Conservation (phyloP, 2,113 vertebrate genomes). For the Maccullochella peelii region DNA sequence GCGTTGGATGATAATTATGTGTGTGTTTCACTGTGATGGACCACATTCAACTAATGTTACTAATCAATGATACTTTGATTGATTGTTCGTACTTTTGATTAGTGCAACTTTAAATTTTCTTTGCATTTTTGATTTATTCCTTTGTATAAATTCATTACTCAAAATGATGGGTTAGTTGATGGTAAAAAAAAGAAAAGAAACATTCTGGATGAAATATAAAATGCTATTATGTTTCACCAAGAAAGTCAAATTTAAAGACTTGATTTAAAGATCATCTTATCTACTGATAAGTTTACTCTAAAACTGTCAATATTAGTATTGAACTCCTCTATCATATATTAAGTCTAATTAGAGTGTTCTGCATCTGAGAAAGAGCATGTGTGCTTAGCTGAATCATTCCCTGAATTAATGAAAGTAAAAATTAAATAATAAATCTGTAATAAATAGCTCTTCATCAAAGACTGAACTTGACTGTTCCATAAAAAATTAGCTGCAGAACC, state of each 20-base stretch:
- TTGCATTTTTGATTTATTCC: not conserved
- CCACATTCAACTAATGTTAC: not conserved
- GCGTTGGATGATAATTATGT: not conserved
- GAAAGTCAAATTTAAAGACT: not conserved
- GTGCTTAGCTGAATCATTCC: conserved; percentile 36
- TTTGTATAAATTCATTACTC: not conserved
- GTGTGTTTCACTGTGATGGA: not conserved
- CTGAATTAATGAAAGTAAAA: conserved; percentile 30
- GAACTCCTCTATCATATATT: not conserved
- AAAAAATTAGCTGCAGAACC: conserved; percentile 10
- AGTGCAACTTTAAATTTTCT: not conserved
- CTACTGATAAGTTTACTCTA: not conserved
- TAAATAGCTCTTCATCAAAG: conserved; percentile 64
- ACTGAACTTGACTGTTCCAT: conserved; percentile 9
- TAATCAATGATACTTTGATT: not conserved
- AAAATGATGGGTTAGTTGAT: not conserved
- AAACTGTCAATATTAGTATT: not conserved
- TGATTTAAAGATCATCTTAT: too few relatives aligned
- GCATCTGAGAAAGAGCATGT: conserved; percentile 1
- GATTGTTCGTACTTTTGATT: not conserved
- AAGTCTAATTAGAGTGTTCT: not conserved
- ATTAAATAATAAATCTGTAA: conserved; percentile 36
- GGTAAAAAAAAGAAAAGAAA: not conserved
- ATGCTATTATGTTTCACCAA: not conserved
- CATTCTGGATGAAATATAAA: not conserved